Evolutionary conservation across 2,113 vertebrate species (phyloP).

Genomic region (Grus americana): DNA sequence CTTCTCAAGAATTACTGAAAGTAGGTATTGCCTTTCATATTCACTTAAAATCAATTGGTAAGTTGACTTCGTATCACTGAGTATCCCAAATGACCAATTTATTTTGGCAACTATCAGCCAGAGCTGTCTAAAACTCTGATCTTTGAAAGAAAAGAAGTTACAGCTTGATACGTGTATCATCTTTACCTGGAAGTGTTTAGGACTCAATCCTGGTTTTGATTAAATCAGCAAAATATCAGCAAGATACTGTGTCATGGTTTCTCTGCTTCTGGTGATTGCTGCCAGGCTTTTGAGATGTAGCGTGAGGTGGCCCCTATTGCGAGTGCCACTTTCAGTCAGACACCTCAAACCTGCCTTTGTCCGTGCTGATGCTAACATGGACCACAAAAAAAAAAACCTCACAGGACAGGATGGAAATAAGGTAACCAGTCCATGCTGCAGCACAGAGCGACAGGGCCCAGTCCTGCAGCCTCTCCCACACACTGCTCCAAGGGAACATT

Average conservation of each 20-base stretch:
- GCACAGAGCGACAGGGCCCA: neutral
- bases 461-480: neutral
- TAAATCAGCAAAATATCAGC: neutral
- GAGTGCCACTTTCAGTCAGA: neutral
- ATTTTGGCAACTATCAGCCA: neutral
- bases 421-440: neutral
- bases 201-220: neutral
- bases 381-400: no score
- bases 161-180: neutral
- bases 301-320: fast-evolving
- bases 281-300: neutral
- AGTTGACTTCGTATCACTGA: neutral
- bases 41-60: neutral
- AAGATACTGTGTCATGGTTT: neutral
- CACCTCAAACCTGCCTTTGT: neutral
- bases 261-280: neutral
- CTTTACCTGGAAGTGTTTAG: neutral
- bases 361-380: neutral
- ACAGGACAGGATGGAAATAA: neutral
- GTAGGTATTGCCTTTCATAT: neutral
- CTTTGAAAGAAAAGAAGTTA: neutral
- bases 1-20: neutral
- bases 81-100: neutral
- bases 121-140: neutral
- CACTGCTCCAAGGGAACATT: neutral